A percentile compares a stretch with the other conserved stretches of the same genome.
phyloP scores from a whole-genome alignment of 2,113 vertebrate genomes.

The Megaceryle torquata region DNA sequence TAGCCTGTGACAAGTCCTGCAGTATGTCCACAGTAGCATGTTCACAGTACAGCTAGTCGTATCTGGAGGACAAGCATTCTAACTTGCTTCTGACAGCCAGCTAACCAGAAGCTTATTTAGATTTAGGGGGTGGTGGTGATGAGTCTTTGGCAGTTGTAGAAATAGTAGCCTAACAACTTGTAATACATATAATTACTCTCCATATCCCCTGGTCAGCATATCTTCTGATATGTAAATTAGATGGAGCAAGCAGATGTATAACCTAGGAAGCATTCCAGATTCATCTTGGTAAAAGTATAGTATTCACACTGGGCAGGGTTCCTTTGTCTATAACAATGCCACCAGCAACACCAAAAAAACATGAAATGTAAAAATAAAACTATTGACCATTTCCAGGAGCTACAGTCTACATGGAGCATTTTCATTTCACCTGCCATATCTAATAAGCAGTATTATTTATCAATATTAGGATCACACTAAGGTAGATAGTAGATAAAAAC shows the following conservation, averaged over 20 bases:
- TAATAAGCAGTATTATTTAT: background rate
- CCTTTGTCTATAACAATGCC: constrained; percentile 53
- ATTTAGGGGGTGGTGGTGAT: constrained; percentile 66
- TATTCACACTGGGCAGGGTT: constrained; percentile 54
- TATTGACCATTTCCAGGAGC: constrained; percentile 33
- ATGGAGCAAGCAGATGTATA: constrained; percentile 68
- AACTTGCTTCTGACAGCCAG: constrained; percentile 58
- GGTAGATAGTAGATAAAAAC: background rate
- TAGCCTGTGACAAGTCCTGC: constrained; percentile 34
- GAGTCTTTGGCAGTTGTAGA: constrained; percentile 68
- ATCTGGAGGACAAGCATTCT: constrained; percentile 35
- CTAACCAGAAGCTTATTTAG: constrained; percentile 65
- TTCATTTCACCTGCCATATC: background rate
- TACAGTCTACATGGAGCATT: constrained; percentile 9
- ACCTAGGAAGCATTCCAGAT: constrained; percentile 70
- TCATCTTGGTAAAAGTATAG: constrained; percentile 70
- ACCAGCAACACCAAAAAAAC: constrained; percentile 32
- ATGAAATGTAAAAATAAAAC: constrained; percentile 50
- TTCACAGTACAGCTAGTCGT: constrained; percentile 21
- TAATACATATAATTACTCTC: constrained; percentile 71
- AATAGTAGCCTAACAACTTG: constrained; percentile 72
- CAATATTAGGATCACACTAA: background rate
- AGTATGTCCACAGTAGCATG: background rate
- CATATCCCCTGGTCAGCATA: constrained; percentile 68
- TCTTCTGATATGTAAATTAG: constrained; percentile 73